A percentile compares a stretch with the other conserved stretches of the same genome.
Conservation (phyloP, 2,888 invertebrate genomes). For the Scaptomyza reducta region DNA sequence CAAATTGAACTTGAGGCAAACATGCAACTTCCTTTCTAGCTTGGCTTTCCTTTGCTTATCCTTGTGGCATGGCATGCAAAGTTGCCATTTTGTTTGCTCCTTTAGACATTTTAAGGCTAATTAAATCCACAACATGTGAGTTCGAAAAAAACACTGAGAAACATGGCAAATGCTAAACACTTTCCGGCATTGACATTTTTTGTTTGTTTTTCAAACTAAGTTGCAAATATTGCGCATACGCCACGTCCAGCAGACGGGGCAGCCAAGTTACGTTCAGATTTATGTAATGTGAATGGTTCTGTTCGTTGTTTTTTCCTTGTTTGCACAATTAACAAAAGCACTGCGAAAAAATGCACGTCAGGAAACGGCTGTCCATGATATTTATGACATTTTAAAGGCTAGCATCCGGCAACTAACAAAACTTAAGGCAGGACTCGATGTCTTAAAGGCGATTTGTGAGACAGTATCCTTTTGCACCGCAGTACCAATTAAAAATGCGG, state of each 20-base stretch:
- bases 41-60: constrained; percentile 58
- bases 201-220: constrained; percentile 35
- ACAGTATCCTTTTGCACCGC: constrained; percentile 5
- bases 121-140: constrained; percentile 65
- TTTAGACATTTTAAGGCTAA: constrained; percentile 67
- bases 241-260: constrained; percentile 41
- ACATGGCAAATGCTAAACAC: constrained; percentile 64
- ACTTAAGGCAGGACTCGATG: background rate
- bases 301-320: constrained; percentile 7
- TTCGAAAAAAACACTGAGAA: constrained; percentile 6
- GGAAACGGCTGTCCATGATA: constrained; percentile 61
- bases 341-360: constrained; percentile 26
- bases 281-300: constrained; percentile 46
- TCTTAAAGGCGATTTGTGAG: constrained; percentile 32
- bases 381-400: constrained; percentile 72
- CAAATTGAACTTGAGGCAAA: constrained; percentile 75
- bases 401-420: constrained; percentile 35
- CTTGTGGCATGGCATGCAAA: constrained; percentile 60
- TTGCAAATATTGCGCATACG: constrained; percentile 72
- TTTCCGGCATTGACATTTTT: constrained; percentile 77
- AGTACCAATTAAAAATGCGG: constrained; percentile 74
- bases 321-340: constrained; percentile 55
- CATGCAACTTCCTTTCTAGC: constrained; percentile 74
- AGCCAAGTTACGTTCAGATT: constrained; percentile 33
- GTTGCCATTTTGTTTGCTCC: constrained; percentile 53